These are phyloP conservation scores for Astatoreochromis straeleni DNA, from an alignment of 2,113 vertebrate species.

Conservation along the genomic window DNA sequence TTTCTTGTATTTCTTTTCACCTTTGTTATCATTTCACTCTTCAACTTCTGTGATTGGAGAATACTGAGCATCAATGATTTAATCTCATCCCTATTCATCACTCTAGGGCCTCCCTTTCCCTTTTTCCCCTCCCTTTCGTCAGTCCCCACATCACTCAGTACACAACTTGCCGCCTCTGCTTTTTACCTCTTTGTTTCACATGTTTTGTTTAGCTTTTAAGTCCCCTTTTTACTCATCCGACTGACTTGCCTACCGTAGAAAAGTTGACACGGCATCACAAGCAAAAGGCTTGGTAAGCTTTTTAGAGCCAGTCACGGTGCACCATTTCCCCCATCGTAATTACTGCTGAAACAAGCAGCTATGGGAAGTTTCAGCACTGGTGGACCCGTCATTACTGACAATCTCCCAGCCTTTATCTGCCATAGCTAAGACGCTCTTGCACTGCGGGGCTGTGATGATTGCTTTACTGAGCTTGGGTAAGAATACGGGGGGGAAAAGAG, in stretches of 20 bases:
- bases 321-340: slow-evolving; percentile 44
- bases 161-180: background rate
- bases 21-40: slow-evolving; percentile 3
- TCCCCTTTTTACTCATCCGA: background rate
- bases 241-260: slow-evolving; percentile 11
- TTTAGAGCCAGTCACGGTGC: slow-evolving; percentile 47
- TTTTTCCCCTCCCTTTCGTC: background rate
- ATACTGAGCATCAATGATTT: slow-evolving; percentile 7
- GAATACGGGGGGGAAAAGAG: background rate
- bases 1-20: slow-evolving; percentile 13
- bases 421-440: slow-evolving; percentile 25
- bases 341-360: slow-evolving; percentile 64
- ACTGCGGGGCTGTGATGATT: slow-evolving; percentile 39
- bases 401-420: slow-evolving; percentile 58
- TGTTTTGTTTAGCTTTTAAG: slow-evolving; percentile 44
- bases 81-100: slow-evolving; percentile 51
- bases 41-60: slow-evolving; percentile 24
- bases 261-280: slow-evolving; percentile 46
- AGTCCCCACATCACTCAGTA: background rate
- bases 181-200: slow-evolving; percentile 37
- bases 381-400: slow-evolving; percentile 62
- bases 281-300: slow-evolving; percentile 49
- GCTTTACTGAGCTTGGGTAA: slow-evolving; percentile 10
- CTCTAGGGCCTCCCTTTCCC: background rate
- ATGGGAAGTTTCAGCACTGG: slow-evolving; percentile 49